phyloP scores from a whole-genome alignment of 2,113 vertebrate genomes.

The Progne subis region DNA sequence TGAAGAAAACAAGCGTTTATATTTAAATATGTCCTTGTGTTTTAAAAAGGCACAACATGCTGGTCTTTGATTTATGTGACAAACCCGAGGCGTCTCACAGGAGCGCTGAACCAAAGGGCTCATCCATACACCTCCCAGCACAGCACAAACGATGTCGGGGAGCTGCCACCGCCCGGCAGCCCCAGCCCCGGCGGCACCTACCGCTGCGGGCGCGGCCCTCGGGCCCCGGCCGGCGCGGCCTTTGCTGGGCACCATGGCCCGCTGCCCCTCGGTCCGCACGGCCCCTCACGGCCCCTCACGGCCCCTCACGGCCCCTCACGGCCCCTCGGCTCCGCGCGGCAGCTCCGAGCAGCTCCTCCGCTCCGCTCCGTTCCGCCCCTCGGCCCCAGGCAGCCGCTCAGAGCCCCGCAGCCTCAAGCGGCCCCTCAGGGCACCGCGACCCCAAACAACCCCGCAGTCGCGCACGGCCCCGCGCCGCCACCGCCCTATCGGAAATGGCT shows the following conservation, averaged over 20 bases:
- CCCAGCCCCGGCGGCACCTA: not conserved
- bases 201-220: slow-evolving; percentile 48
- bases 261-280: not conserved
- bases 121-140: fast-evolving
- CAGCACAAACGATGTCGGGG: fast-evolving
- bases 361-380: not conserved
- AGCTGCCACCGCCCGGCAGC: not conserved
- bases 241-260: slow-evolving; percentile 74
- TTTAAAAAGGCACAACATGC: not conserved
- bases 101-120: fast-evolving
- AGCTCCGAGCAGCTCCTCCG: not conserved
- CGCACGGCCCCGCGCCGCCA: not conserved
- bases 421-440: not conserved
- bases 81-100: fast-evolving
- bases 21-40: fast-evolving
- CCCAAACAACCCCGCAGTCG: not conserved
- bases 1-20: fast-evolving
- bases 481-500: slow-evolving; percentile 46
- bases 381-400: not conserved
- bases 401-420: not conserved
- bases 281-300: not conserved
- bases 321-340: too few relatives aligned
- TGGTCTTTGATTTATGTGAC: not conserved
- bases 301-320: too few relatives aligned
- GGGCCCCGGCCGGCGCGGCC: slow-evolving; percentile 57